phyloP scores from a whole-genome alignment of 2,113 vertebrate species.

The Microtus ochrogaster region DNA sequence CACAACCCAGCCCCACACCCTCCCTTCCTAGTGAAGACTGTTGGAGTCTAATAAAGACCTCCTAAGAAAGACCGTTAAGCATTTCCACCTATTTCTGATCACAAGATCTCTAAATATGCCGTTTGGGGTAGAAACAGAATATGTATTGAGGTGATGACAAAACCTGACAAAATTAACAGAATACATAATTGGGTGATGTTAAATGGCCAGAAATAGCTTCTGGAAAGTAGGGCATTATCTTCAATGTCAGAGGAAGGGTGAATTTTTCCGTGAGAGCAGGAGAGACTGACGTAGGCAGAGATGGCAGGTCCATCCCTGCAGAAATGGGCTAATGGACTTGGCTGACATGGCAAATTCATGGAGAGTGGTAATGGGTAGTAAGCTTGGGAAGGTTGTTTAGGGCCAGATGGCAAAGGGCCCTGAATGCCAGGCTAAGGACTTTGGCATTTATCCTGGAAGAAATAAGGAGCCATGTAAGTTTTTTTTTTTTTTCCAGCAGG shows the following conservation, averaged over 20 bases:
- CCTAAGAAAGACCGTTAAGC: background rate
- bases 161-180: background rate
- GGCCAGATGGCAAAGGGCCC: constrained; percentile 71
- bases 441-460: constrained; percentile 68
- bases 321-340: constrained; percentile 39
- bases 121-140: background rate
- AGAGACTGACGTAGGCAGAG: constrained; percentile 1
- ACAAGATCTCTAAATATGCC: background rate
- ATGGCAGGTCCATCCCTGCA: background rate
- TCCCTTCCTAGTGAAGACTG: background rate
- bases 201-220: background rate
- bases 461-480: constrained; percentile 64
- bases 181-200: background rate
- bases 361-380: constrained; percentile 38
- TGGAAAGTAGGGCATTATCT: background rate
- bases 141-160: background rate
- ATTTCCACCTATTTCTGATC: background rate
- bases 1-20: background rate
- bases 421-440: constrained; percentile 65
- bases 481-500: constrained; percentile 56
- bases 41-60: background rate
- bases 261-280: background rate
- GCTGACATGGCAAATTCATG: constrained; percentile 46
- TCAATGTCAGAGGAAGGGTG: background rate
- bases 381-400: constrained; percentile 55